Conservation (phyloP, 2,888 invertebrate genomes). For the Oxytorus armatus region DNA sequence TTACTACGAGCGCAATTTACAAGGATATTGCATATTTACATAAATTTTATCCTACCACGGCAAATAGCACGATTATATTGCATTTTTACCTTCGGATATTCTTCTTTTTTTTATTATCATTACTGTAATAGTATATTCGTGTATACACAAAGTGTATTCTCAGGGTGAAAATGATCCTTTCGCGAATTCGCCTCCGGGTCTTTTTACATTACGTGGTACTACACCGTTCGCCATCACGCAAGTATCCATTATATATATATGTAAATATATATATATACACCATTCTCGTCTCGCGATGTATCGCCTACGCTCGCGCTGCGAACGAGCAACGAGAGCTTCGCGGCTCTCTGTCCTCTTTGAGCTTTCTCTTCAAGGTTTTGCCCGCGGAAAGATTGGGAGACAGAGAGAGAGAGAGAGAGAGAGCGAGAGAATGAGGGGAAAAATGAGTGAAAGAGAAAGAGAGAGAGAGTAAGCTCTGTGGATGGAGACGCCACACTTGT, state of each 20-base stretch:
- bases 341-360: constrained; percentile 12
- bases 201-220: constrained; percentile 42
- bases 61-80: constrained; percentile 48
- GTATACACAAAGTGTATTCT: constrained; percentile 44
- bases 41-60: constrained; percentile 20
- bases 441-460: constrained; percentile 10
- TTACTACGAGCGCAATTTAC: not conserved
- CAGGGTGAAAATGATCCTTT: constrained; percentile 57
- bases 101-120: constrained; percentile 24
- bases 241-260: no score
- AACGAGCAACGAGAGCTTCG: constrained; percentile 23
- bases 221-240: constrained; percentile 26
- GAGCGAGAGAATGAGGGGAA: constrained; percentile 17
- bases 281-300: constrained; percentile 27
- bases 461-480: constrained; percentile 27
- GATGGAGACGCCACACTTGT: constrained; percentile 70
- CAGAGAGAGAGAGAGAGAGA: constrained; percentile 10
- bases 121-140: constrained; percentile 40
- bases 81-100: constrained; percentile 3
- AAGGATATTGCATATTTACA: constrained; percentile 26
- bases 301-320: constrained; percentile 57
- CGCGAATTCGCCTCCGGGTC: constrained; percentile 56
- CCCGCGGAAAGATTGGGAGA: constrained; percentile 28
- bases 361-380: constrained; percentile 27
- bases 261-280: no score